Evolutionary conservation across 2,888 invertebrate genomes (phyloP).

Genomic region (Drosophila limbata): DNA sequence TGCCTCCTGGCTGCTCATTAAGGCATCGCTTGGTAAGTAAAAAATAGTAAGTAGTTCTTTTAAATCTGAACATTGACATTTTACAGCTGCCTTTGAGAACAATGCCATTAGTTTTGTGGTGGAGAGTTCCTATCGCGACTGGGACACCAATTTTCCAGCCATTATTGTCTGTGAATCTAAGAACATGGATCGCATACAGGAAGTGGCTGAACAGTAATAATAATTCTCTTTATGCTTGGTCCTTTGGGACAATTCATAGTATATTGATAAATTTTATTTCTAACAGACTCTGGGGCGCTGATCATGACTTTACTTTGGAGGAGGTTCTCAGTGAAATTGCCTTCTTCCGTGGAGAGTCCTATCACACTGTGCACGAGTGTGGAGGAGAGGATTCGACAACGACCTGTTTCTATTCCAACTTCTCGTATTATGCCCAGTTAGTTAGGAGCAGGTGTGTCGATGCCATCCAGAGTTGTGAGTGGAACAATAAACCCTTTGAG

Average conservation of each 20-base stretch:
- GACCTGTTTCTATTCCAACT: constrained; percentile 88
- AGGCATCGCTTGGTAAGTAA: constrained; percentile 86
- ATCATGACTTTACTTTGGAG: constrained; percentile 89
- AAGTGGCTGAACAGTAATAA: constrained; percentile 88
- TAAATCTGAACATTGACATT: background rate
- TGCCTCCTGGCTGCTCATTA: constrained; percentile 88
- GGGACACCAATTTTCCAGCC: constrained; percentile 90
- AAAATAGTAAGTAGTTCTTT: background rate
- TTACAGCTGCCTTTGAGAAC: constrained; percentile 86
- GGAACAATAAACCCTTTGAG: constrained; percentile 88
- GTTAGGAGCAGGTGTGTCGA: constrained; percentile 88
- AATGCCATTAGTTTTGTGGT: constrained; percentile 92
- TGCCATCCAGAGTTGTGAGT: constrained; percentile 86
- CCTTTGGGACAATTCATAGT: no score
- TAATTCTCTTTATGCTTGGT: no score
- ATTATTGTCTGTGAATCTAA: constrained; percentile 90
- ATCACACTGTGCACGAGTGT: constrained; percentile 88
- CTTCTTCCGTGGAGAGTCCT: constrained; percentile 89
- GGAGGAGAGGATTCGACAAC: constrained; percentile 86
- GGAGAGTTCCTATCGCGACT: constrained; percentile 90
- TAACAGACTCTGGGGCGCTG: constrained; percentile 87
- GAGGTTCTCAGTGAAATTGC: constrained; percentile 90
- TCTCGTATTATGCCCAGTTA: constrained; percentile 87
- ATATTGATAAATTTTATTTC: background rate
- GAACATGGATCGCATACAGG: constrained; percentile 88